These are phyloP conservation scores for Poecilia wingei DNA, from an alignment of 2,797 vertebrate species.

Conservation along the genomic window DNA sequence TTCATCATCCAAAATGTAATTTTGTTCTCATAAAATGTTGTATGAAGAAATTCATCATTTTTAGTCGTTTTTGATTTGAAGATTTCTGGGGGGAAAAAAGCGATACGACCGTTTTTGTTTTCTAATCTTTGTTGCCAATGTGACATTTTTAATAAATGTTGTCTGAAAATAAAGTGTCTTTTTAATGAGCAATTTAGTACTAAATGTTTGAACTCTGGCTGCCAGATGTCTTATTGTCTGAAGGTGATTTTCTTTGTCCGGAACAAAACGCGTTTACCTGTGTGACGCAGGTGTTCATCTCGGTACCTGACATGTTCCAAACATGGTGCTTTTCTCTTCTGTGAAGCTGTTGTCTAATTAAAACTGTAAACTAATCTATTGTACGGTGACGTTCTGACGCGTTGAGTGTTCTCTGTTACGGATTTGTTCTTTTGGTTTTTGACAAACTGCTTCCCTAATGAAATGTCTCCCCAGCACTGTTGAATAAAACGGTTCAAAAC, in stretches of 20 bases:
- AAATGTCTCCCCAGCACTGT: conserved; percentile 76
- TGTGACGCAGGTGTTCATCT: conserved; percentile 63
- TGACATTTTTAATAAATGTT: conserved; percentile 58
- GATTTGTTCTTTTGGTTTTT: conserved; percentile 49
- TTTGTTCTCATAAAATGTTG: conserved; percentile 20
- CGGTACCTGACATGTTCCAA: conserved; percentile 80
- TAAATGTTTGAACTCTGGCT: conserved; percentile 42
- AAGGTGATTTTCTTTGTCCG: conserved; percentile 6
- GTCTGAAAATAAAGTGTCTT: conserved; percentile 25
- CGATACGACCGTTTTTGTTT: not conserved
- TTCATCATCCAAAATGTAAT: conserved; percentile 16
- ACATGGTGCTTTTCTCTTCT: conserved; percentile 84
- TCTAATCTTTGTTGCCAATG: conserved; percentile 31
- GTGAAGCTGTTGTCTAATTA: conserved; percentile 79
- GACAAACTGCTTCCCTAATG: conserved; percentile 71
- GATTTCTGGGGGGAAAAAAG: not conserved
- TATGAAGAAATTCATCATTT: conserved; percentile 15
- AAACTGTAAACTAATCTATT: conserved; percentile 64
- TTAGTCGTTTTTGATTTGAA: not conserved
- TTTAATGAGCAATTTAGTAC: conserved; percentile 32
- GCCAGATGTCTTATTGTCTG: conserved; percentile 18
- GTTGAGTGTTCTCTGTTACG: conserved; percentile 67
- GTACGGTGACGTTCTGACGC: conserved; percentile 73
- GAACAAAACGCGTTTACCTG: conserved; percentile 50
- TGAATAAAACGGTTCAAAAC: conserved; percentile 73